These are phyloP conservation scores for Sphaerophoria rueppellii DNA, from an alignment of 2,888 invertebrate genomes.

Conservation along the genomic window DNA sequence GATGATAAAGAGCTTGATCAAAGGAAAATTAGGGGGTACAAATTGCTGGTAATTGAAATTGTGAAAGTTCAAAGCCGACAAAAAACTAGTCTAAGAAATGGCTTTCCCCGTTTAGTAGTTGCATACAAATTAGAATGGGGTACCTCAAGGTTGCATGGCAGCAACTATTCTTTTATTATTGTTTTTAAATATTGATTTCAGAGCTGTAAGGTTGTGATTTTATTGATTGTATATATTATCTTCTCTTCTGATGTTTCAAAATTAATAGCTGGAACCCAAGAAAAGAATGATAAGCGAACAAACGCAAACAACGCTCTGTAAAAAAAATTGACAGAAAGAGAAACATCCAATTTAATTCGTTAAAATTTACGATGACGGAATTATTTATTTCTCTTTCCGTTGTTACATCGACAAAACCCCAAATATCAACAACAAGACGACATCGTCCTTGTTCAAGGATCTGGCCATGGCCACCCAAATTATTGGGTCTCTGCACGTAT, in stretches of 20 bases:
- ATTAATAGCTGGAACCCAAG: too few species aligned
- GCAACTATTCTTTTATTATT: too few species aligned
- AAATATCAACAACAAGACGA: background rate
- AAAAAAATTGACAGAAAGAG: background rate
- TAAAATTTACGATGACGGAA: slow-evolving; percentile 68
- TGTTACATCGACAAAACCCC: background rate
- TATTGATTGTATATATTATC: too few species aligned
- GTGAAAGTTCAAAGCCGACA: background rate
- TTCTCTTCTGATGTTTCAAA: too few species aligned
- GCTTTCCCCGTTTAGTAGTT: too few species aligned
- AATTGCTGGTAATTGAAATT: background rate
- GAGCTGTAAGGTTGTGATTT: too few species aligned
- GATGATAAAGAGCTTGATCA: background rate
- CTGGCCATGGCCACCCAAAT: background rate
- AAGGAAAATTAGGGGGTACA: background rate
- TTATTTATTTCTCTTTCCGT: slow-evolving; percentile 37
- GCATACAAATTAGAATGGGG: too few species aligned
- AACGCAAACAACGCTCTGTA: too few species aligned
- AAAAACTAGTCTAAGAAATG: too few species aligned
- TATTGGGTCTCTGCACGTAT: background rate
- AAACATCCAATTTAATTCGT: slow-evolving; percentile 57
- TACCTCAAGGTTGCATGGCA: too few species aligned
- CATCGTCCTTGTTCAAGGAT: slow-evolving; percentile 28
- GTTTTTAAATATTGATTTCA: too few species aligned
- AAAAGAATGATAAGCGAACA: too few species aligned